Evolutionary conservation across 2,888 invertebrate species (phyloP), one percentile per base, ranked within the genome.

Genomic region (Nezara viridula): DNA sequence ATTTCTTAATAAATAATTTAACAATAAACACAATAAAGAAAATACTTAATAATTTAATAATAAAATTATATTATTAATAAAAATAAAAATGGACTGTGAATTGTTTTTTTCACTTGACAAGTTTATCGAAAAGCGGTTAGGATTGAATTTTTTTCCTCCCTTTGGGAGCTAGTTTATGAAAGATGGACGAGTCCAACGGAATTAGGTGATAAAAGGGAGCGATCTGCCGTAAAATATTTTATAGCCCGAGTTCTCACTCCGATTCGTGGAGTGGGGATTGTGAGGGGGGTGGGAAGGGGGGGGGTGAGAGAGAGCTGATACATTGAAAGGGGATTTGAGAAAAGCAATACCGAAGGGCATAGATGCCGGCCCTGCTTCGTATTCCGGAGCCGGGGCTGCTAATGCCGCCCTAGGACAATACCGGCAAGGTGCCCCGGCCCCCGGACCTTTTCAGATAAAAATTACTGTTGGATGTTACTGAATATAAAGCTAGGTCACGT

Each of bases 401-500:
- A 40, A 37, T 77, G 77, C 21, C 1, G 40, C 6, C 0, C 77
- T 40, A 40, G 77, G 77, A 77, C 77, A 77, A 77, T 77, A 32
- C 77, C 40, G 77, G 21, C 24, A 24, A 77, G 77, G 37, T 77
- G 77, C 16, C 37, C 66, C 32, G 47, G 3, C 19, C 19, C 52
- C 37, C 55, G 0, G n/a, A 4, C 16, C 87, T n/a, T 87, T 66
- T 87, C 66, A 87, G 60, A 87, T 87, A 87, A 87, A 87, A 87
- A 87, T 87, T 87, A 87, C 47, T 24, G 66, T 12, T 21, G 66
- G 66, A 86, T 86, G 66, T n/a, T 16, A 86, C 86, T 86, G 86
- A 86, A 87, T 87, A 87, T 87, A 87, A 87, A 87, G 66, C 87
- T 40, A 24, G 10, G 87, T 87, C 87, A 60, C 87, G 87, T 87